phyloP scores from a whole-genome alignment of 2,797 vertebrate genomes.

The Helostoma temminkii region DNA sequence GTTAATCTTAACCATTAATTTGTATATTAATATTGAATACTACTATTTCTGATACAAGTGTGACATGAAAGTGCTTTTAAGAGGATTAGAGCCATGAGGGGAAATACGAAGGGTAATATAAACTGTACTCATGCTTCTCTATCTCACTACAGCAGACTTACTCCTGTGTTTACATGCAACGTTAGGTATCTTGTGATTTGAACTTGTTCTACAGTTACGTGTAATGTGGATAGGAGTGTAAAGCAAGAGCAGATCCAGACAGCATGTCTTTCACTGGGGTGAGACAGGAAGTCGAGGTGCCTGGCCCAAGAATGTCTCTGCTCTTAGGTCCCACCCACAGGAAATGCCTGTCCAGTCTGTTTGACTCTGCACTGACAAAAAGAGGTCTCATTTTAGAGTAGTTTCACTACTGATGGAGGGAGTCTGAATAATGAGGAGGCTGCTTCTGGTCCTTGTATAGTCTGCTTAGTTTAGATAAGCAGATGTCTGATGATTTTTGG shows the following conservation, averaged over 20 bases:
- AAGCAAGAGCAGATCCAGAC: slow-evolving; percentile 64
- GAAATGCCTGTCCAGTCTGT: slow-evolving; percentile 83
- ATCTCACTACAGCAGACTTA: neutral
- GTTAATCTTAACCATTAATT: neutral
- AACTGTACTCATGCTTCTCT: too few relatives aligned
- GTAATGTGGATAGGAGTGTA: neutral
- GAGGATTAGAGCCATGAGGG: neutral
- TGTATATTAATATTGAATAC: neutral
- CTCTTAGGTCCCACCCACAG: slow-evolving; percentile 79
- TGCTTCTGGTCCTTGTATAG: slow-evolving; percentile 29
- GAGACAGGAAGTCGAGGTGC: slow-evolving; percentile 85
- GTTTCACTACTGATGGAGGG: slow-evolving; percentile 52
- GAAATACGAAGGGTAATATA: neutral
- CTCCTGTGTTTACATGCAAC: slow-evolving; percentile 43
- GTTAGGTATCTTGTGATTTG: slow-evolving; percentile 32
- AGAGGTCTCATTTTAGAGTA: slow-evolving; percentile 45
- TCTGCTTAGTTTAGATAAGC: slow-evolving; percentile 62
- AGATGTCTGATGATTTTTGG: slow-evolving; percentile 66
- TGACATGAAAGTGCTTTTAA: neutral
- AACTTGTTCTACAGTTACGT: slow-evolving; percentile 18
- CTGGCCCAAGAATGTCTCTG: slow-evolving; percentile 81
- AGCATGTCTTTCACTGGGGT: slow-evolving; percentile 56
- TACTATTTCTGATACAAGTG: neutral
- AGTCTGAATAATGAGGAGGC: slow-evolving; percentile 50
- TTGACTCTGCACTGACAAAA: slow-evolving; percentile 62